Evolutionary conservation across 2,888 invertebrate genomes (phyloP).

Genomic region (Acleris sparsana): DNA sequence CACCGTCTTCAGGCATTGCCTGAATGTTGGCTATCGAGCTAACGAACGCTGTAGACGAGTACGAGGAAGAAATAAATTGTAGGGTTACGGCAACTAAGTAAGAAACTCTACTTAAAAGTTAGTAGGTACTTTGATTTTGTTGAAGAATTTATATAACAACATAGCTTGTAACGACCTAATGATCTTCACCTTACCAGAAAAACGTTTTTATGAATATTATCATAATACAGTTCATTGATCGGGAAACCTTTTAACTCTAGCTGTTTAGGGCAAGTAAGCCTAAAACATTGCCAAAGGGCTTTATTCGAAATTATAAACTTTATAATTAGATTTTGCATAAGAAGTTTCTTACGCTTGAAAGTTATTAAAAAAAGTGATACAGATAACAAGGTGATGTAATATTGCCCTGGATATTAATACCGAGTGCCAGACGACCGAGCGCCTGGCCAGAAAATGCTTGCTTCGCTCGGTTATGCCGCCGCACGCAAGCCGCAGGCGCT

Average conservation of each 20-base stretch:
- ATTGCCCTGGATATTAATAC: conserved; percentile 10
- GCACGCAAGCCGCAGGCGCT: conserved; percentile 17
- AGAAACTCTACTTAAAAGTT: too few relatives aligned
- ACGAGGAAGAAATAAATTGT: conserved; percentile 7
- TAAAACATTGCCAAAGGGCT: background rate
- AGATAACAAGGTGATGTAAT: too few relatives aligned
- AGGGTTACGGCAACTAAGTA: background rate
- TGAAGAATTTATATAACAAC: too few relatives aligned
- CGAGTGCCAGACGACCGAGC: conserved; percentile 10
- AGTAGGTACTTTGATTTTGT: too few relatives aligned
- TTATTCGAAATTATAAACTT: too few relatives aligned
- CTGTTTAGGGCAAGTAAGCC: conserved; percentile 6
- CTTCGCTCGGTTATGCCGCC: conserved; percentile 1
- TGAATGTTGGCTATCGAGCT: conserved; percentile 39
- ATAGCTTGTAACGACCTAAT: too few relatives aligned
- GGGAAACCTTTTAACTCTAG: background rate
- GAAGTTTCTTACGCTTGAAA: too few relatives aligned
- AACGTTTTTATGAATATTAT: background rate
- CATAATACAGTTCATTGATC: background rate
- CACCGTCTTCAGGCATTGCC: conserved; percentile 43
- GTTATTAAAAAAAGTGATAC: too few relatives aligned
- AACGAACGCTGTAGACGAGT: conserved; percentile 29
- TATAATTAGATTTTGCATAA: too few relatives aligned
- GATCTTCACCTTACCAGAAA: background rate
- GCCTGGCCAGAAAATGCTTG: conserved; percentile 19